A percentile compares a stretch with the other conserved stretches of the same genome.
Evolutionary conservation across 35 echinoderm and acorn worm species (phyloP).

Genomic region (Holothuria glaberrima): DNA sequence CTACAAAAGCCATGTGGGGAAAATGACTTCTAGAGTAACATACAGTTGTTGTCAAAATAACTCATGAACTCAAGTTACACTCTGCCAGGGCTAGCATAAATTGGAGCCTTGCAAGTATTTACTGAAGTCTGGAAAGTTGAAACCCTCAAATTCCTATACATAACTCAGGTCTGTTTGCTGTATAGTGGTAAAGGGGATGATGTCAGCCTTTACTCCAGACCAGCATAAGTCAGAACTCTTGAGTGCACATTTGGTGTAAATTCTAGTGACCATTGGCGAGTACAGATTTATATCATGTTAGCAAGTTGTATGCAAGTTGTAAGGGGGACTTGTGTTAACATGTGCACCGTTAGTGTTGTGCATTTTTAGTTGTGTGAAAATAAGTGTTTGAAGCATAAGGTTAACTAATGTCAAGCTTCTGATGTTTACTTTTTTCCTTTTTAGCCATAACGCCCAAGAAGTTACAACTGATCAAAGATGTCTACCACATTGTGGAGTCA

Average conservation of each 20-base stretch:
- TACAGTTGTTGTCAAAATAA: no score
- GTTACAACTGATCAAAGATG: constrained; percentile 4
- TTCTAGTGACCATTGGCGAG: neutral
- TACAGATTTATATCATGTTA: neutral
- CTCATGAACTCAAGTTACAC: no score
- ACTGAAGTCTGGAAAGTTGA: neutral
- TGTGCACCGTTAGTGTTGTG: neutral
- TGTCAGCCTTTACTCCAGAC: neutral
- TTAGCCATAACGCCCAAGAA: constrained; percentile 5
- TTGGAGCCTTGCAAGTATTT: neutral
- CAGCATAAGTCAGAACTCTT: neutral
- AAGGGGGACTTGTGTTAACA: neutral
- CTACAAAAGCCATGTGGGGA: no score
- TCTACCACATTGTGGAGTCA: neutral
- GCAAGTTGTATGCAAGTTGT: neutral
- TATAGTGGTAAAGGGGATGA: no score
- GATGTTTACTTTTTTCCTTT: neutral
- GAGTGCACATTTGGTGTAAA: neutral
- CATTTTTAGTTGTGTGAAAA: neutral
- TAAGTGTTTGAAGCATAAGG: neutral
- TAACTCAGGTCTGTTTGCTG: no score
- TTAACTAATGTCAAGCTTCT: neutral
- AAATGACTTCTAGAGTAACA: no score
- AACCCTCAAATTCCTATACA: no score
- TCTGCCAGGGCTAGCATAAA: neutral